These are phyloP conservation scores for Mesodorylaimus sp. DNA, from an alignment of 2,888 invertebrate species.

Conservation along the genomic window DNA sequence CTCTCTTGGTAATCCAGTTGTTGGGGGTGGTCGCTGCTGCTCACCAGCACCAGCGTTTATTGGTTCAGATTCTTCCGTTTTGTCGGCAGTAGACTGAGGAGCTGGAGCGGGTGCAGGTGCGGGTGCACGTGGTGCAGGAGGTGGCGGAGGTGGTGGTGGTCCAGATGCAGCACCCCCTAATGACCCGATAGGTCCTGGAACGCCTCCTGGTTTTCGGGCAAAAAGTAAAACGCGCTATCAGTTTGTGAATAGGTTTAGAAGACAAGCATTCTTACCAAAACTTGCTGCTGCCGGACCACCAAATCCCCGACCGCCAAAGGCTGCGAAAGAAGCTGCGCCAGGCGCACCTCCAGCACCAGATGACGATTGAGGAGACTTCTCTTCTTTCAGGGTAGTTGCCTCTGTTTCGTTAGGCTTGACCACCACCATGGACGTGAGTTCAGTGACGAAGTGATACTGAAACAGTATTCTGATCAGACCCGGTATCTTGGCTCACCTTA, in stretches of 20 bases:
- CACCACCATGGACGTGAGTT: constrained; percentile 48
- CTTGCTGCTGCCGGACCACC: neutral
- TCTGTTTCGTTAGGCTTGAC: constrained; percentile 41
- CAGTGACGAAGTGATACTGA: constrained; percentile 51
- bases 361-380: neutral
- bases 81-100: neutral
- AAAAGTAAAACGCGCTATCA: too few species aligned
- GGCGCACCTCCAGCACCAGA: neutral
- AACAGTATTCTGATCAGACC: constrained; percentile 13
- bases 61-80: neutral
- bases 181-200: neutral
- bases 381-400: neutral
- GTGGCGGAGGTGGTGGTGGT: neutral
- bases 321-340: neutral
- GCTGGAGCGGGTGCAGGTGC: neutral
- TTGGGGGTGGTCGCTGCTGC: too few species aligned
- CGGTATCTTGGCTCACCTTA: neutral
- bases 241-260: too few species aligned
- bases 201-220: too few species aligned
- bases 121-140: neutral
- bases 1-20: too few species aligned
- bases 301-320: neutral
- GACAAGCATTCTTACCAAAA: too few species aligned
- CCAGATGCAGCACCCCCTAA: neutral
- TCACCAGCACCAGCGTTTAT: too few species aligned